These are phyloP conservation scores for Ceryle rudis DNA, from an alignment of 2,797 vertebrate species.

Conservation along the genomic window DNA sequence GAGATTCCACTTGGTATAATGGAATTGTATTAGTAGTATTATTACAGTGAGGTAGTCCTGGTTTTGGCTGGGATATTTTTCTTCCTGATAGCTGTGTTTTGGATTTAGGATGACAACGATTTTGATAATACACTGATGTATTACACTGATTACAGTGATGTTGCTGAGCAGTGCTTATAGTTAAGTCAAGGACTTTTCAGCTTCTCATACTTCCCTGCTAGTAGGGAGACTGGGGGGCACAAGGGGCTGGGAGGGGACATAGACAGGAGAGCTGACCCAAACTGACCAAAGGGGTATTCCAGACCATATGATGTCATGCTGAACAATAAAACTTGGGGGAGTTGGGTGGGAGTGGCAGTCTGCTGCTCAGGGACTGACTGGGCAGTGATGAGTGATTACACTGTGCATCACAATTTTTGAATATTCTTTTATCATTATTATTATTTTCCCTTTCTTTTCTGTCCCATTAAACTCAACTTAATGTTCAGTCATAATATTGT, in stretches of 20 bases:
- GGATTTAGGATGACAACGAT: neutral
- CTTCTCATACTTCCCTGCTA: neutral
- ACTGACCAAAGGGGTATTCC: neutral
- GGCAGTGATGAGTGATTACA: neutral
- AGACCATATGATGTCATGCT: neutral
- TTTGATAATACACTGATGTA: neutral
- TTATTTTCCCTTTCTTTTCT: neutral
- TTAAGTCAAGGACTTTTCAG: neutral
- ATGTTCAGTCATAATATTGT: neutral
- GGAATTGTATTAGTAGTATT: neutral
- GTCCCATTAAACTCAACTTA: neutral
- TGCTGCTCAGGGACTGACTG: neutral
- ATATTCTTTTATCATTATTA: neutral
- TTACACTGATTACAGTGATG: neutral
- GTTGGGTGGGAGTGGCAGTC: neutral
- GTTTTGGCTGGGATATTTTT: neutral
- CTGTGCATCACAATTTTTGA: neutral
- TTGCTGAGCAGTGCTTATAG: neutral
- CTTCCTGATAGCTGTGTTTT: neutral
- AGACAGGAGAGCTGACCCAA: neutral
- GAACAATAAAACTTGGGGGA: neutral
- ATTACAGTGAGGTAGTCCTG: neutral
- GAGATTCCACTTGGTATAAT: neutral
- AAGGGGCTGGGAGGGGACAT: neutral
- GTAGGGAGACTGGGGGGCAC: neutral